Evolutionary conservation across 2,888 invertebrate genomes (phyloP).

Genomic region (Drosophila longiperda): DNA sequence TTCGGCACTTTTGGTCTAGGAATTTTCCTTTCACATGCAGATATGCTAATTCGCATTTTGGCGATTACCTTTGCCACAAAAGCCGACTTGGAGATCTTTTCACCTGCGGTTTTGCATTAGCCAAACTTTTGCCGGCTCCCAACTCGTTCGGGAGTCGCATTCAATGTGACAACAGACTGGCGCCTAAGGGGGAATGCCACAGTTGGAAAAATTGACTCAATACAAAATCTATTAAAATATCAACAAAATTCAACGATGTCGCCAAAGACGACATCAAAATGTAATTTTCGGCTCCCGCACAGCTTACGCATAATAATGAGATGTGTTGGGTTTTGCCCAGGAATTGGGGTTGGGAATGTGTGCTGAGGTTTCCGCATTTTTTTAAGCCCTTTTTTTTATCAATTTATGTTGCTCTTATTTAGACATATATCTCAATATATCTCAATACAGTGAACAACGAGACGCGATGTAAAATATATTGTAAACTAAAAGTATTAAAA

Average conservation of each 20-base stretch:
- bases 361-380: slow-evolving; percentile 13
- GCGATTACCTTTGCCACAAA: slow-evolving; percentile 23
- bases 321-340: slow-evolving; percentile 5
- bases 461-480: background rate
- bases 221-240: slow-evolving; percentile 77
- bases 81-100: slow-evolving; percentile 8
- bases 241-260: slow-evolving; percentile 70
- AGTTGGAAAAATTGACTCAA: slow-evolving; percentile 60
- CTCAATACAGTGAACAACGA: background rate
- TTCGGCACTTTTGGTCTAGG: slow-evolving; percentile 35
- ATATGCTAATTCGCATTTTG: slow-evolving; percentile 18
- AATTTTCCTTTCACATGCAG: slow-evolving; percentile 37
- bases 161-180: slow-evolving; percentile 67
- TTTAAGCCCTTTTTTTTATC: slow-evolving; percentile 49
- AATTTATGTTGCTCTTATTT: background rate
- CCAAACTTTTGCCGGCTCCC: slow-evolving; percentile 21
- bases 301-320: slow-evolving; percentile 75
- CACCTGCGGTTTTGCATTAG: slow-evolving; percentile 54
- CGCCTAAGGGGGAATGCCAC: slow-evolving; percentile 41
- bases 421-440: background rate
- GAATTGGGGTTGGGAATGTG: slow-evolving; percentile 19
- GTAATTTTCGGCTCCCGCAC: slow-evolving; percentile 69
- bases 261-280: slow-evolving; percentile 71
- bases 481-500: fast-evolving
- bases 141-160: slow-evolving; percentile 60